Percentiles rank a stretch among this genome's conserved stretches.
Conservation (phyloP, 1,140 invertebrate species). For the Macrocentrus cingulum region DNA sequence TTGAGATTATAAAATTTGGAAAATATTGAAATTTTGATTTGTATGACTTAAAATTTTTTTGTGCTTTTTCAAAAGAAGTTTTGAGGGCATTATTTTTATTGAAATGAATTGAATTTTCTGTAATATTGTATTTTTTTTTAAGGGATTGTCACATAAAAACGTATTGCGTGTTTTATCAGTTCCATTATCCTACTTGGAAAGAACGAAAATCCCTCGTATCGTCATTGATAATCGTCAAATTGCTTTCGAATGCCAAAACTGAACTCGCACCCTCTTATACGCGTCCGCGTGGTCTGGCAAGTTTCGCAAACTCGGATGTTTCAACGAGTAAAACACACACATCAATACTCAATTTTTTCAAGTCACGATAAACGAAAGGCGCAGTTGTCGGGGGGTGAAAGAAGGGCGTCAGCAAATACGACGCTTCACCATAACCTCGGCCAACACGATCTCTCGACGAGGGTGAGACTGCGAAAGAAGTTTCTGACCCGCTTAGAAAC, state of each 20-base stretch:
- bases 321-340: too few relatives aligned
- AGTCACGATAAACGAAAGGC: conserved; percentile 23
- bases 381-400: conserved; percentile 9
- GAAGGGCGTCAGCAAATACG: conserved; percentile 30
- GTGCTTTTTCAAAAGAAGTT: too few relatives aligned
- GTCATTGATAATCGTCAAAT: conserved; percentile 45
- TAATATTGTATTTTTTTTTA: too few relatives aligned
- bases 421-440: conserved; percentile 50
- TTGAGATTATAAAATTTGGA: too few relatives aligned
- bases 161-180: not conserved
- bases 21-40: too few relatives aligned
- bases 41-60: too few relatives aligned
- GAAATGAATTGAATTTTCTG: too few relatives aligned
- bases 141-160: too few relatives aligned
- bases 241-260: conserved; percentile 37
- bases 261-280: conserved; percentile 18
- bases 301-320: too few relatives aligned
- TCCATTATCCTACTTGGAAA: conserved; percentile 18
- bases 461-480: conserved; percentile 53
- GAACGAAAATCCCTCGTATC: conserved; percentile 27
- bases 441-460: conserved; percentile 5
- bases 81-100: too few relatives aligned
- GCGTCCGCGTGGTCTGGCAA: too few relatives aligned
- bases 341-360: too few relatives aligned
- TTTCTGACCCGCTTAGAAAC: conserved; percentile 57